phyloP scores from a whole-genome alignment of 2,797 vertebrate genomes.

The Bryconaethiops microstoma region DNA sequence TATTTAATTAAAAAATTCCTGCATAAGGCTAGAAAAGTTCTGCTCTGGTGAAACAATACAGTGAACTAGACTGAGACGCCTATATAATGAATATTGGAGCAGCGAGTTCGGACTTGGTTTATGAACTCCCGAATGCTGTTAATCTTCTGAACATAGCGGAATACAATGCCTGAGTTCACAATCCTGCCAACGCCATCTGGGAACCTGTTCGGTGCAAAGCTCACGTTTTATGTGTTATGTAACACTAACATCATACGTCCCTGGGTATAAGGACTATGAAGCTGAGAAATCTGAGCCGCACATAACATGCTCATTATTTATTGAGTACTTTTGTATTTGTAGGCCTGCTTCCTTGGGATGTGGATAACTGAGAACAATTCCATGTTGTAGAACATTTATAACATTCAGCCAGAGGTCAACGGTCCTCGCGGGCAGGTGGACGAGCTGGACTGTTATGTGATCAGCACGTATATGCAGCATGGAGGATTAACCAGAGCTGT shows the following conservation, averaged over 20 bases:
- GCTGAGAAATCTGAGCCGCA: background rate
- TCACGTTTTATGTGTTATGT: background rate
- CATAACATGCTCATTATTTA: background rate
- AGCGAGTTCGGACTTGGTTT: background rate
- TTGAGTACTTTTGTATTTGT: background rate
- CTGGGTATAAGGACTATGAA: background rate
- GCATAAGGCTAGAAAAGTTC: background rate
- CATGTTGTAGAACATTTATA: background rate
- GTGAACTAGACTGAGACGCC: background rate
- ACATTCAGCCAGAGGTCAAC: background rate
- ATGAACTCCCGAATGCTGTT: background rate
- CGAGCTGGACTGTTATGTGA: slow-evolving; percentile 18
- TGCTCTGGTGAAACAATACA: background rate
- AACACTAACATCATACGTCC: background rate
- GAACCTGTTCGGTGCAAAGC: background rate
- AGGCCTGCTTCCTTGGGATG: background rate
- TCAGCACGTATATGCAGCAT: slow-evolving; percentile 10
- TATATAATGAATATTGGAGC: background rate
- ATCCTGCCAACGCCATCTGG: slow-evolving; percentile 1
- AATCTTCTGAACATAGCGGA: background rate
- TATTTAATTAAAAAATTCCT: background rate
- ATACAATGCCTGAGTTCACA: background rate
- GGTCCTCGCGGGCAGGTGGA: slow-evolving; percentile 17
- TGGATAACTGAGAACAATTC: slow-evolving; percentile 19
- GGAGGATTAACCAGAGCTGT: slow-evolving; percentile 28